Conservation (phyloP, 2,113 vertebrate species). For the Hippoglossus stenolepis region DNA sequence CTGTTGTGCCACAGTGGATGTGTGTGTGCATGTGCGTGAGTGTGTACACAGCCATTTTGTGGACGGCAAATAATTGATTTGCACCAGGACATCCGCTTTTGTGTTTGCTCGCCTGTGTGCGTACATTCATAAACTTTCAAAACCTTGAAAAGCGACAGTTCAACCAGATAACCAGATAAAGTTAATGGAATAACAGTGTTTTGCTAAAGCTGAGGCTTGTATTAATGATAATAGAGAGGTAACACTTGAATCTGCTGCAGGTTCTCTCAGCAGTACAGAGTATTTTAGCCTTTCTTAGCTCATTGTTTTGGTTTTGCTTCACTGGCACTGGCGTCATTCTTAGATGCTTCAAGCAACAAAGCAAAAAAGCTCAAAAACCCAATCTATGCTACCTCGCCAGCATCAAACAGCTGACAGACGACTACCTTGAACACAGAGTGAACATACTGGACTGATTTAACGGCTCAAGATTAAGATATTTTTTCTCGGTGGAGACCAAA, state of each 20-base stretch:
- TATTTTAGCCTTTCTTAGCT: background rate
- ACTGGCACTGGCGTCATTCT: too few relatives aligned
- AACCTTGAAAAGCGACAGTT: conserved; percentile 21
- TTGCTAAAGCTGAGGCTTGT: background rate
- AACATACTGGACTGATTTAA: background rate
- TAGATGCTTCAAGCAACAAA: too few relatives aligned
- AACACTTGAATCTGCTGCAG: background rate
- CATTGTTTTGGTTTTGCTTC: background rate
- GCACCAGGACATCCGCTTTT: conserved; percentile 75
- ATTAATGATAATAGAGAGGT: background rate
- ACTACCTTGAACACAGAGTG: too few relatives aligned
- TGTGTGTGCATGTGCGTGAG: conserved; percentile 44
- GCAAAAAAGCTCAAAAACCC: too few relatives aligned
- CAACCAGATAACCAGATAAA: background rate
- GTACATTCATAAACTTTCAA: conserved; percentile 31
- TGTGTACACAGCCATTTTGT: conserved; percentile 73
- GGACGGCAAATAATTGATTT: conserved; percentile 79
- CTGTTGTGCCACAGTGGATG: conserved; percentile 37
- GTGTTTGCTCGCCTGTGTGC: conserved; percentile 61
- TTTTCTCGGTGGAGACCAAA: background rate
- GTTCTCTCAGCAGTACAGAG: background rate
- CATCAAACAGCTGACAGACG: too few relatives aligned
- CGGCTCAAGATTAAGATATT: background rate
- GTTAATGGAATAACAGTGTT: background rate
- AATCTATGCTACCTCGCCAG: too few relatives aligned